Conservation (phyloP, 2,113 vertebrate genomes). For the Clarias magur region DNA sequence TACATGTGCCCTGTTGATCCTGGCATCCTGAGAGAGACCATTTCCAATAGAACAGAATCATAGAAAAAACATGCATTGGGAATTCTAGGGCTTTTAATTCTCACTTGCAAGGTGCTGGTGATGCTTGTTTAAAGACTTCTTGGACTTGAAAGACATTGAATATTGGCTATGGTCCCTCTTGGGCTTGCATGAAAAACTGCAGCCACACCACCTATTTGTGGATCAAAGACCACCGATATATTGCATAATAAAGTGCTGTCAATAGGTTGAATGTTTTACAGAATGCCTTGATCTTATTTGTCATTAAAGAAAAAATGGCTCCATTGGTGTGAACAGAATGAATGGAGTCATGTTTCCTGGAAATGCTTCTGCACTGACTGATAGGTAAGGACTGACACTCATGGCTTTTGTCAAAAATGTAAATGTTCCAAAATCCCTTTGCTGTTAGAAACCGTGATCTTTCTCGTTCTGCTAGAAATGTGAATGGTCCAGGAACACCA, state of each 20-base stretch:
- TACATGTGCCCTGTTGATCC: background rate
- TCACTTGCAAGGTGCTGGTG: background rate
- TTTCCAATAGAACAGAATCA: background rate
- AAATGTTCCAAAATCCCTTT: background rate
- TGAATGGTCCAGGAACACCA: constrained; percentile 88
- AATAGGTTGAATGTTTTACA: background rate
- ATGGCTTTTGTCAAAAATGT: background rate
- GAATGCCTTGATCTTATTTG: constrained; percentile 5
- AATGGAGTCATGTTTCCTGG: constrained; percentile 96
- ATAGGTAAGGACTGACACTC: constrained; percentile 76
- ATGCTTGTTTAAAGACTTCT: background rate
- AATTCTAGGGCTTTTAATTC: background rate
- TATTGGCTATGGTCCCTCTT: background rate
- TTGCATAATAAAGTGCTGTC: background rate
- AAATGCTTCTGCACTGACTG: constrained; percentile 84
- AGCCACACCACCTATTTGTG: background rate
- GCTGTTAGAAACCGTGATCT: background rate
- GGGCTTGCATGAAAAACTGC: background rate
- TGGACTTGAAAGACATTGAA: background rate
- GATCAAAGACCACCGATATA: background rate
- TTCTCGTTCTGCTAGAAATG: constrained; percentile 69
- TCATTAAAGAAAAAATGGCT: constrained; percentile 86
- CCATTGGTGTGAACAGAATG: constrained; percentile 87
- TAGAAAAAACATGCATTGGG: background rate
- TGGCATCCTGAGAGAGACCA: background rate